phyloP scores from a whole-genome alignment of 2,888 invertebrate species.

The Drosophila mimetica region DNA sequence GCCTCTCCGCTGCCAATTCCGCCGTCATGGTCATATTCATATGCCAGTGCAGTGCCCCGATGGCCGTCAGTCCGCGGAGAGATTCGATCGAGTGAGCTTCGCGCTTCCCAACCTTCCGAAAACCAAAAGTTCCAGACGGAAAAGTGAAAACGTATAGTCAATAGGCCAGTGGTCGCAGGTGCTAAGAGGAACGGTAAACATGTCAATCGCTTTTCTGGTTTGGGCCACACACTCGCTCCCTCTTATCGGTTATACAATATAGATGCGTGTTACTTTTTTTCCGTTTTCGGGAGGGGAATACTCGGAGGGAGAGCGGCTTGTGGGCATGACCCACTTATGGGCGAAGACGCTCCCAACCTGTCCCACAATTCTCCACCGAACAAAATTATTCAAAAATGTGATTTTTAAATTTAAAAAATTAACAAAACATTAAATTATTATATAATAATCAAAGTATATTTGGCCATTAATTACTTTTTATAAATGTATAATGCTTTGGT shows the following conservation, averaged over 20 bases:
- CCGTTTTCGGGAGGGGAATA: background rate
- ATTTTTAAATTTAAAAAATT: background rate
- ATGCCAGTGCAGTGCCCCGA: constrained; percentile 43
- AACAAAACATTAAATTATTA: background rate
- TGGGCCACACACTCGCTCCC: constrained; percentile 22
- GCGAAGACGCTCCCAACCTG: constrained; percentile 35
- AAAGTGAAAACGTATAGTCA: constrained; percentile 67
- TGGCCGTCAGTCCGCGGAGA: constrained; percentile 66
- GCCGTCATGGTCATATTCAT: constrained; percentile 40
- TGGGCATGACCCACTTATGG: constrained; percentile 55
- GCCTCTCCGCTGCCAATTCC: constrained; percentile 23
- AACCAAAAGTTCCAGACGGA: constrained; percentile 22
- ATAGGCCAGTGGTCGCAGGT: constrained; percentile 58
- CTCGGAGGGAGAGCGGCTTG: constrained; percentile 12
- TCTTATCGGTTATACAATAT: constrained; percentile 73
- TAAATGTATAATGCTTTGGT: too few species aligned
- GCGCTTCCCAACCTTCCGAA: constrained; percentile 21
- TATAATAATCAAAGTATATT: constrained; percentile 1
- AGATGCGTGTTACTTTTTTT: constrained; percentile 21
- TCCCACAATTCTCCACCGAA: constrained; percentile 24
- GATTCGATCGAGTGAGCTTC: constrained; percentile 66
- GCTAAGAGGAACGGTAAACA: constrained; percentile 73
- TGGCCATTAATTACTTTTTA: too few species aligned
- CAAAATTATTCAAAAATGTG: background rate
- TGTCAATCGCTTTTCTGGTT: constrained; percentile 48